Evolutionary conservation across 2,797 vertebrate genomes (phyloP), one percentile per base, ranked within the genome.

Genomic region (Mastacembelus armatus): DNA sequence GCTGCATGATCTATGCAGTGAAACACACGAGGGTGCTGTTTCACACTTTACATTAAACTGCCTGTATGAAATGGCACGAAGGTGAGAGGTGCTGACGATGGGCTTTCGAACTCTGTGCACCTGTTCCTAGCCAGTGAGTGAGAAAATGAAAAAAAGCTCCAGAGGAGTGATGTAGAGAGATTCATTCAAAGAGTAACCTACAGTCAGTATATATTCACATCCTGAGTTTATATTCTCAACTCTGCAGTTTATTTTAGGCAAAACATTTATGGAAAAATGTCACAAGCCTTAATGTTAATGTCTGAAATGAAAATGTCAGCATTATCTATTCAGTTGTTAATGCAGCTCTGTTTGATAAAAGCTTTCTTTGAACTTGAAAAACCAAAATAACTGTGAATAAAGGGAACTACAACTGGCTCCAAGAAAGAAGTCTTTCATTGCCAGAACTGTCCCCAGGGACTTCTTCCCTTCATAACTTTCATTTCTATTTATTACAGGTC

Each of bases 11-110:
- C 35, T 21, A 7, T 11, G 3, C 30, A 29, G 38, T 22, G 16
- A 32, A 50, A 83, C 89, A 85, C 87, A 50, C 3, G 90, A 60
- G 85, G 88, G 86, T 22, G 88, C 88, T 89, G 84, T 88, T 90
- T 77, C 32, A 40, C 85, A 43, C 67, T 7, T 2, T 7, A 26
- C 36, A 1, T 24, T 39, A 10, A 22, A 4, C 30, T 6, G 32
- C 21, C 10, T 2, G 9, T 21, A 22, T 56, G 51, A 26, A 5
- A 35, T 4, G 47, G 14, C 5, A 47, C 21, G 58, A 39, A 68
- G 35, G 54, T 74, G 54, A 80, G 60, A 38, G 5, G 39, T 45
- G 26, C 16, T 3, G 18, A 36, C 7, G 26, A 35, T 32, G 14
- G 35, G 7, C 16, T 12, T 16, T 3, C 39, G 36, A 57, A 18